phyloP scores from a whole-genome alignment of 2,113 vertebrate species.

The Urocolius indicus region DNA sequence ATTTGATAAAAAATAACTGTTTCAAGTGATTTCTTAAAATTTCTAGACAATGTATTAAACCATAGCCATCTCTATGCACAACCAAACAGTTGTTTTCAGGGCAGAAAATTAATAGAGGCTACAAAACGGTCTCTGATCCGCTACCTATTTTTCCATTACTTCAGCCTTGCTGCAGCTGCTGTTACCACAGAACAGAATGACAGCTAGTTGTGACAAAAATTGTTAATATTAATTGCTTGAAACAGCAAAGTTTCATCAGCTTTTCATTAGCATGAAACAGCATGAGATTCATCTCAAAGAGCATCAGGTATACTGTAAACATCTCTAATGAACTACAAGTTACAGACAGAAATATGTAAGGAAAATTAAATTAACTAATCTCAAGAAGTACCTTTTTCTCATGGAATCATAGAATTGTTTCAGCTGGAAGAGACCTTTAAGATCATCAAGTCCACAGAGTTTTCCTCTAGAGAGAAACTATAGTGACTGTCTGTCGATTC shows the following conservation, averaged over 20 bases:
- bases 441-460: too few relatives aligned
- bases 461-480: not conserved
- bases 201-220: constrained; percentile 6
- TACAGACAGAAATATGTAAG: constrained; percentile 11
- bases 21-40: not conserved
- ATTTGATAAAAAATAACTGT: not conserved
- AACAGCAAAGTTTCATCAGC: constrained; percentile 42
- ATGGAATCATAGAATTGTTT: too few relatives aligned
- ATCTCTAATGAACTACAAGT: constrained; percentile 37
- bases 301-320: constrained; percentile 1
- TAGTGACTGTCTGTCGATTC: not conserved
- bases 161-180: not conserved
- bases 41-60: not conserved
- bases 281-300: not conserved
- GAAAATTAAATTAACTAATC: constrained; percentile 16
- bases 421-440: too few relatives aligned
- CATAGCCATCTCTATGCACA: not conserved
- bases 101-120: not conserved
- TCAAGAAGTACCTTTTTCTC: not conserved
- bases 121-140: not conserved
- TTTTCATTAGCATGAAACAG: constrained; percentile 42
- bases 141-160: not conserved
- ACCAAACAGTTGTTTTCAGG: not conserved
- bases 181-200: not conserved
- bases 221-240: constrained; percentile 46